phyloP scores from a whole-genome alignment of 1,140 invertebrate genomes.

The Globodera rostochiensis region DNA sequence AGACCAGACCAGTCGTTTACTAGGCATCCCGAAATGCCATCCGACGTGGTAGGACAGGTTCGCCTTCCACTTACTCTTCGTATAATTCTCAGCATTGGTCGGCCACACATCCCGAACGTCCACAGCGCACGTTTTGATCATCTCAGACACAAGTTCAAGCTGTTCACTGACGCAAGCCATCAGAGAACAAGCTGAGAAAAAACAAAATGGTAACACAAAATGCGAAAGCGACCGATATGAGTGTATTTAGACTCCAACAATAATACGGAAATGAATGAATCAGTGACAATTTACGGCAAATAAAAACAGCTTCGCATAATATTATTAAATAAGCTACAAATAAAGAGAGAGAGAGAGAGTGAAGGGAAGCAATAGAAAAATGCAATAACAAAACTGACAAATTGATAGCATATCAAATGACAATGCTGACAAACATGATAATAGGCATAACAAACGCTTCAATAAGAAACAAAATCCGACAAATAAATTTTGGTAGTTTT shows the following conservation, averaged over 20 bases:
- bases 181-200: not conserved
- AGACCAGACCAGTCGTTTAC: too few species aligned
- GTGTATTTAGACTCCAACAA: too few species aligned
- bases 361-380: not conserved
- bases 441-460: not conserved
- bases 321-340: not conserved
- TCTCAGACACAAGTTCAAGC: conserved; percentile 22
- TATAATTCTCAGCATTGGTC: conserved; percentile 18
- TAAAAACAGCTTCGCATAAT: not conserved
- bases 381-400: not conserved
- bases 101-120: conserved; percentile 39
- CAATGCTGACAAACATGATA: not conserved
- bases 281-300: not conserved
- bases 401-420: not conserved
- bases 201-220: too few species aligned
- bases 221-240: too few species aligned
- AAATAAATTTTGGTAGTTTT: not conserved
- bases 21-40: too few species aligned
- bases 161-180: conserved; percentile 23
- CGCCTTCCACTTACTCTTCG: conserved; percentile 17
- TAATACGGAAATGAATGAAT: not conserved
- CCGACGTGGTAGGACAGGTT: too few species aligned
- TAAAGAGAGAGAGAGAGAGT: not conserved
- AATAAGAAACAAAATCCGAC: not conserved
- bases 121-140: conserved; percentile 24